Evolutionary conservation across 2,888 invertebrate genomes (phyloP), one percentile per base, ranked within the genome.

Genomic region (Drepana falcataria): DNA sequence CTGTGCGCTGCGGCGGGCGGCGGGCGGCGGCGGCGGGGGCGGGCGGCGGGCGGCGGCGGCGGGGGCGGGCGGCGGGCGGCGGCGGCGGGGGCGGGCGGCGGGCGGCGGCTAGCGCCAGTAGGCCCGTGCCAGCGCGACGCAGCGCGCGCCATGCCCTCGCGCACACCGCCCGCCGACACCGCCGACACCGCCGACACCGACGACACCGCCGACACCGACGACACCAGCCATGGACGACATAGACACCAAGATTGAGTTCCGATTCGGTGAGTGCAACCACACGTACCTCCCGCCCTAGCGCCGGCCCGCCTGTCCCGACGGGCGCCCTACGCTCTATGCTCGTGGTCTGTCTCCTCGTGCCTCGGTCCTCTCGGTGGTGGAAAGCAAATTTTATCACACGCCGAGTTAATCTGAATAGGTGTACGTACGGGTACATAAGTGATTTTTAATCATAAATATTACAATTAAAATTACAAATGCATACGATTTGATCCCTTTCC

Each of bases 171-270:
- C 65, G 65, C 63, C 21, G 21, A 21, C 21, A 21, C 21, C 21
- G 21, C 21, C 21, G 21, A 21, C 21, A 21, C 21, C 21, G 21
- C 21, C 21, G 21, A 21, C 60, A 66, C 67, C 68, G 68, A 66
- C 60, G 62, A 60, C 62, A 55, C 71, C 68, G 75, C 65, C 69
- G 65, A 57, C 71, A 2, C 35, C 64, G 63, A 66, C 21, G 21
- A 21, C 57, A 48, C 52, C 48, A 51, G 53, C 60, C 62, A 75
- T 71, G 73, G 77, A 73, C 56, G 68, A 65, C 62, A 58, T 73
- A 53, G 63, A 73, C 64, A 71, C 80, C 63, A 84, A 85, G 69
- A 73, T 73, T 66, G 86, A 87, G 59, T 87, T 87, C 72, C 84
- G 77, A 58, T 87, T 77, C 68, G 87, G 87, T 88, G 75, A 88